A percentile compares a stretch with the other conserved stretches of the same genome.
phyloP scores from a whole-genome alignment of 2,888 invertebrate species.

The Xylocampa areola region DNA sequence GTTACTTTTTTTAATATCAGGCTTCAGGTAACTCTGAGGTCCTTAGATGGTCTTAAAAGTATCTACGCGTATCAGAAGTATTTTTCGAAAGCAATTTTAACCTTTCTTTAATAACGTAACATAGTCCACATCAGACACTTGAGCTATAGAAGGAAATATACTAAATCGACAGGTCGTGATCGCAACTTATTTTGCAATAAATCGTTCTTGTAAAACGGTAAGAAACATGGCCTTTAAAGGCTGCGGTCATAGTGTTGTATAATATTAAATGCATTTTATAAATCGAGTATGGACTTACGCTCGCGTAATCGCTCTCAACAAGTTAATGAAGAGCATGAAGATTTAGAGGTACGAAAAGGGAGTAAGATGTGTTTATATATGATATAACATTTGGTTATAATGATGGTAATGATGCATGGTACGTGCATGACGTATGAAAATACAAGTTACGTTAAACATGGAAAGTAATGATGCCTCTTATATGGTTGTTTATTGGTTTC shows the following conservation, averaged over 20 bases:
- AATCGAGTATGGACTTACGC: conserved; percentile 12
- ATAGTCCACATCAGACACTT: conserved; percentile 24
- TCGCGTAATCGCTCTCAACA: conserved; percentile 19
- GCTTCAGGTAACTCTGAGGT: no score
- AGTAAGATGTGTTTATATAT: conserved; percentile 14
- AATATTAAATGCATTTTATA: conserved; percentile 44
- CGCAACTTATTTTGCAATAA: conserved; percentile 62
- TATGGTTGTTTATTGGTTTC: conserved; percentile 7
- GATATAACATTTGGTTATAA: conserved; percentile 16
- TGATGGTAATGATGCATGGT: conserved; percentile 3
- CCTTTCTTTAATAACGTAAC: conserved; percentile 13
- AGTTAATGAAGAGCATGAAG: conserved; percentile 31
- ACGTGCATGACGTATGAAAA: neutral
- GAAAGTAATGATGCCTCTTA: conserved; percentile 29
- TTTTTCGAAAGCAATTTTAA: neutral
- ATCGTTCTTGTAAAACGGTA: conserved; percentile 54
- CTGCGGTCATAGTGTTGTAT: conserved; percentile 56
- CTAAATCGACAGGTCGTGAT: conserved; percentile 51
- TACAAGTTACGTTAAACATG: conserved; percentile 14
- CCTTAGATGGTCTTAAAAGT: no score
- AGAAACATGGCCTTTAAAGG: conserved; percentile 66
- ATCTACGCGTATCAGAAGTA: neutral
- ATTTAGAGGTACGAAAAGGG: conserved; percentile 26
- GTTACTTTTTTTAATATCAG: no score
- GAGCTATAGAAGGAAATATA: conserved; percentile 38